Evolutionary conservation across 2,113 vertebrate species (phyloP), one percentile per base, ranked within the genome.

Genomic region (Gobiocypris rarus): DNA sequence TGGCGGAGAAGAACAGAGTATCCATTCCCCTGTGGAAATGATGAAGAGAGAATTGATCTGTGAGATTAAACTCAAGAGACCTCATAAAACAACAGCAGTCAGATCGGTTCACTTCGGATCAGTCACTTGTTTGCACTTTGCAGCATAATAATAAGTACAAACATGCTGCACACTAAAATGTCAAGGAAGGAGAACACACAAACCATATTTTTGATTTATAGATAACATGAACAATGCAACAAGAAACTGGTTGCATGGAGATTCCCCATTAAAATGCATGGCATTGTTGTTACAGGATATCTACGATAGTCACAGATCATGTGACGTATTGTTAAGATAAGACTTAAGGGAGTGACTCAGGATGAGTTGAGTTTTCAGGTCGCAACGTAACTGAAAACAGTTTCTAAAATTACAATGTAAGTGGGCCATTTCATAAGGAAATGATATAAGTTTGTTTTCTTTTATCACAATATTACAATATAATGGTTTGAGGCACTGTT

Each of bases 1-100:
- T 94, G 75, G 95, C 88, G 73, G 95, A 95, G 87, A 97, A 96
- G 91, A 96, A 97, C 85, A 97, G 94, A 58, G 87, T 91, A 84
- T 91, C 89, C 9, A 90, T 89, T 84, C 94, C 96, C 96, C 96
- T 97, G 63, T 9, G 59, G 84, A 3, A 93, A 90, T 70, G 5
- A 92, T 45, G 26, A 11, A 9, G 28, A 11, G 3, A 86, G 58
- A 82, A 81, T 65, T 69, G 26, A 69, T 67, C 17, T 9, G 11
- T 67, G 58, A 45, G 58, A 79, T 34, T 4, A 71, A 63, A 79
- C 77, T 79, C 41, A 22, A 2, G 77, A 65, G 77, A 65, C 77
- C 41, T 61, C 15, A 79, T 65, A 48, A 79, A 65, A 45, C n/a
- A 54, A 31, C 75, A 79, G 38, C 76, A 43, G 31, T 77, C 52